Evolutionary conservation across 2,888 invertebrate species (phyloP), one percentile per base, ranked within the genome.

Genomic region (Cremastobaeus sp.): DNA sequence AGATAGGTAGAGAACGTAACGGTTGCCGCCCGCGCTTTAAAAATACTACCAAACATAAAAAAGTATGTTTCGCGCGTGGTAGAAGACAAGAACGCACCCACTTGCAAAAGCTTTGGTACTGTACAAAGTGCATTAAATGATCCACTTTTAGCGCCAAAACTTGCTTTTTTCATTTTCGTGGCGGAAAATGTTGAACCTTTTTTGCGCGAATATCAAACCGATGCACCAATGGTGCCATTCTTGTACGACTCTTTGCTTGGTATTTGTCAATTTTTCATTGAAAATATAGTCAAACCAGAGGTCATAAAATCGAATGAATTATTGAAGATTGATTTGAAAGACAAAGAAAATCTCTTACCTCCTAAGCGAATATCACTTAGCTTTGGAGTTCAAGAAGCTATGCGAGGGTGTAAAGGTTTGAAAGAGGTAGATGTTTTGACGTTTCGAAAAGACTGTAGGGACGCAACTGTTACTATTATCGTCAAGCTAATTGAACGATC

Each of bases 181-280:
- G 66, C 76, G 2, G 21, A 57, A 37, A 60, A 74, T 30, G 17
- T 78, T n/a, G 69, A 78, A 65, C 74, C 75, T 6, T 77, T 78
- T 54, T 52, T 76, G 12, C 66, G 17, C 21, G 50, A 75, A 60
- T 77, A 65, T 41, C 74, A 78, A 69, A 50, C 76, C 0, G 71
- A 77, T 64, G 50, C 50, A 15, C 76, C 76, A 17, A 39, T 74
- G 39, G 68, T 50, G 9, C 76, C 77, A 17, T 70, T 74, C 32
- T 39, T 76, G 1, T 69, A 59, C 18, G 45, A 57, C 4, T 30
- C 57, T 28, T 39, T 72, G 28, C 1, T 30, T 11, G 32, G 3
- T 25, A 9, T 62, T 50, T 62, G 39, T 28, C 6, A 50, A 28
- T 21, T 25, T 20, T 32, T 50, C 5, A 17, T 25, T 35, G 11